Percentiles rank a stretch among this genome's conserved stretches.
phyloP scores from a whole-genome alignment of 2,797 vertebrate genomes.

The Channa striata region DNA sequence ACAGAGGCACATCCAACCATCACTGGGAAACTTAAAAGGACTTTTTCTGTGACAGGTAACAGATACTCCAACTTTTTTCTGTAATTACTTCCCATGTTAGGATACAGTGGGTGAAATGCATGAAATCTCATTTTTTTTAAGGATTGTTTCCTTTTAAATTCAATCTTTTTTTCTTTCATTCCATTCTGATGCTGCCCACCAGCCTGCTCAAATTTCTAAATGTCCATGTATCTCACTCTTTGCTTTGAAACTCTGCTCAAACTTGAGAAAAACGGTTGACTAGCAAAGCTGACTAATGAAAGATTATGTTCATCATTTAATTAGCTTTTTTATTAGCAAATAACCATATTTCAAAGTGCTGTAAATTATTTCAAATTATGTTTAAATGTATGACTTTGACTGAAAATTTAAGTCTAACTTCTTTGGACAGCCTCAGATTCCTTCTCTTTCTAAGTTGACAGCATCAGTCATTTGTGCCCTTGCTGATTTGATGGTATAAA shows the following conservation, averaged over 20 bases:
- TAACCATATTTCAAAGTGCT: too few species aligned
- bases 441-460: slow-evolving; percentile 35
- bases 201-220: neutral
- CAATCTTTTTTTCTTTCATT: neutral
- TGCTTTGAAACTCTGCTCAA: too few species aligned
- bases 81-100: slow-evolving; percentile 34
- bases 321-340: too few species aligned
- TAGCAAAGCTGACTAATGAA: too few species aligned
- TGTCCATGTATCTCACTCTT: too few species aligned
- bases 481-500: slow-evolving; percentile 55
- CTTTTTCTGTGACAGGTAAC: slow-evolving; percentile 36
- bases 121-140: slow-evolving; percentile 2
- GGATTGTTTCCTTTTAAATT: slow-evolving; percentile 11
- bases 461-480: slow-evolving; percentile 35
- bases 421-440: slow-evolving; percentile 30
- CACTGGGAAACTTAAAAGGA: slow-evolving; percentile 35
- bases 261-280: too few species aligned
- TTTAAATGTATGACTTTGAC: slow-evolving; percentile 7
- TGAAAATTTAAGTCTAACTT: too few species aligned
- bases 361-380: slow-evolving; percentile 18
- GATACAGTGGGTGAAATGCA: slow-evolving; percentile 23
- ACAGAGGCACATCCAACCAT: slow-evolving; percentile 27
- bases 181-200: neutral
- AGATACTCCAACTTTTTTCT: slow-evolving; percentile 32
- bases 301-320: too few species aligned